Percentiles rank a stretch among this genome's conserved stretches.
Evolutionary conservation across 1,140 invertebrate species (phyloP).

Genomic region (Drepana arcuata): DNA sequence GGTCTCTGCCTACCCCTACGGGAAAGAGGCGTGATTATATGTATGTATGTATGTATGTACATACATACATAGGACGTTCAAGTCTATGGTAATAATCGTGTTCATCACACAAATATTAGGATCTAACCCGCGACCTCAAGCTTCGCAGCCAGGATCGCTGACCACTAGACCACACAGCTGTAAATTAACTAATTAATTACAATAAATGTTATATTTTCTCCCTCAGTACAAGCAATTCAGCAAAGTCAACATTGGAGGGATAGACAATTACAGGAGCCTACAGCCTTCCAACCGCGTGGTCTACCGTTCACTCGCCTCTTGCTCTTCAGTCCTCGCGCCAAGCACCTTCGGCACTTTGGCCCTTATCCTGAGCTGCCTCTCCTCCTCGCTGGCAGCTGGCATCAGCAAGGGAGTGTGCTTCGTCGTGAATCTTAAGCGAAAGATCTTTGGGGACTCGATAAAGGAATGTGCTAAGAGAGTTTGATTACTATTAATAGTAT

Average conservation of each 20-base stretch:
- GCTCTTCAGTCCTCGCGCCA: conserved; percentile 18
- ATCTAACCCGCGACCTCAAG: no score
- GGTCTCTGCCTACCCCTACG: no score
- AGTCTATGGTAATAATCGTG: no score
- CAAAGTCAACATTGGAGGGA: conserved; percentile 37
- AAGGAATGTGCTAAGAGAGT: conserved; percentile 20
- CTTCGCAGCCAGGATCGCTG: no score
- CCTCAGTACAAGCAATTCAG: conserved; percentile 45
- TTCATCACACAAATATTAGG: no score
- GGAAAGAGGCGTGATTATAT: no score
- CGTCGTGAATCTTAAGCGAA: conserved; percentile 34
- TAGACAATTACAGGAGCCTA: conserved; percentile 45
- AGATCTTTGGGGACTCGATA: conserved; percentile 23
- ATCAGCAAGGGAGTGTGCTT: conserved; percentile 29
- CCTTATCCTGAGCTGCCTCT: conserved; percentile 23
- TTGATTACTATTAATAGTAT: conserved; percentile 6
- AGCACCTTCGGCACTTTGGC: conserved; percentile 24
- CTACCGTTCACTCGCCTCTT: conserved; percentile 35
- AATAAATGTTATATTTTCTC: conserved; percentile 7
- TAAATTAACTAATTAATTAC: no score
- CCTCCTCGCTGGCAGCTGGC: conserved; percentile 8
- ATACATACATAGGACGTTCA: no score
- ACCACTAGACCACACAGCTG: no score
- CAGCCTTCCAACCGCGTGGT: conserved; percentile 38
- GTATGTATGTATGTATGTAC: no score